These are phyloP conservation scores for Paramormyrops kingsleyae DNA, from an alignment of 2,113 vertebrate genomes.

Conservation along the genomic window DNA sequence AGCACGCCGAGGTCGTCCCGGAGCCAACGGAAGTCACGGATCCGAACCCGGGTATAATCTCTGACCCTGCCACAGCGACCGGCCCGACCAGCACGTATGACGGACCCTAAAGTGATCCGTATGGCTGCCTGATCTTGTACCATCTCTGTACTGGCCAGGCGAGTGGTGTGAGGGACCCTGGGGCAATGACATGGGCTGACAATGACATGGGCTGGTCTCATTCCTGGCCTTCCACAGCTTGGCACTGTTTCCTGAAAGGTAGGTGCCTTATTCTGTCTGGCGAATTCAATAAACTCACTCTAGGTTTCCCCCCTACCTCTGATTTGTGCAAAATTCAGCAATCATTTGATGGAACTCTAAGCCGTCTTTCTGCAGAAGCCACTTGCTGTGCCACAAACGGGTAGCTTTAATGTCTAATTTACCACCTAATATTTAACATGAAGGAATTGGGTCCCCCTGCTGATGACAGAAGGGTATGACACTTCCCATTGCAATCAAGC, in stretches of 20 bases:
- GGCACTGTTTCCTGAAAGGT: constrained; percentile 99
- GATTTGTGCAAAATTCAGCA: not conserved
- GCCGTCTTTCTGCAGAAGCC: not conserved
- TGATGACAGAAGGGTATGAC: not conserved
- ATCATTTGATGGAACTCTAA: not conserved
- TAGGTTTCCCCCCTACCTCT: not conserved
- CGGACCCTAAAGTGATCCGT: not conserved
- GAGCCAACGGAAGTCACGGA: constrained; percentile 77
- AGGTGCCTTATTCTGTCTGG: constrained; percentile 15
- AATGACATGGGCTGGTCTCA: constrained; percentile 97
- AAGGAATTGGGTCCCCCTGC: not conserved
- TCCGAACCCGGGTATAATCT: constrained; percentile 56
- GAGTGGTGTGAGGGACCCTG: constrained; percentile 89
- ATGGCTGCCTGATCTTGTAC: not conserved
- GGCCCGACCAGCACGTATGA: not conserved
- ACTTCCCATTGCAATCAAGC: not conserved
- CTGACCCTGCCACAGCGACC: not conserved
- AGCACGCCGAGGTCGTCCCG: constrained; percentile 68
- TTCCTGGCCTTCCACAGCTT: constrained; percentile 89
- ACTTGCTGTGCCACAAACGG: not conserved
- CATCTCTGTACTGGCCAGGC: constrained; percentile 50
- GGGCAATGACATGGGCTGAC: constrained; percentile 91
- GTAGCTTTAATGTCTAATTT: not conserved
- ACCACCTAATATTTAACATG: not conserved
- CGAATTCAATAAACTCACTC: not conserved